Percentiles rank a stretch among this genome's conserved stretches.
Evolutionary conservation across 2,113 vertebrate species (phyloP).

Genomic region (Chloropsis hardwickii): DNA sequence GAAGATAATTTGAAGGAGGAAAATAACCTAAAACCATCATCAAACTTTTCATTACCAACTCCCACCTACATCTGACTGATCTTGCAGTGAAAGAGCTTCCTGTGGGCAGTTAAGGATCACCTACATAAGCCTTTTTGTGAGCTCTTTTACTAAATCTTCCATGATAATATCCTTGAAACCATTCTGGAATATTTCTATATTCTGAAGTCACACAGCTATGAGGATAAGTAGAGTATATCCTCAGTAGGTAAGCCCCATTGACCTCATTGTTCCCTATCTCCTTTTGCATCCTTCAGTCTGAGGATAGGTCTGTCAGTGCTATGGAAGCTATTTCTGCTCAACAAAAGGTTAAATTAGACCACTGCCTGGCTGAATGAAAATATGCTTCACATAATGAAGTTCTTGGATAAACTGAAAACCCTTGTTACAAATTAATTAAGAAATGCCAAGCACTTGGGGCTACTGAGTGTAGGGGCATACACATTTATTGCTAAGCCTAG

Average conservation of each 20-base stretch:
- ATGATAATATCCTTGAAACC: neutral
- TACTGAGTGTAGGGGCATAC: neutral
- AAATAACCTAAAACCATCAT: neutral
- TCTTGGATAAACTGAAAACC: neutral
- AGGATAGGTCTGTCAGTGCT: neutral
- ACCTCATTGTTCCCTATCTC: neutral
- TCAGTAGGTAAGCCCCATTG: neutral
- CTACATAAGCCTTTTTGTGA: neutral
- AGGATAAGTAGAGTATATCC: neutral
- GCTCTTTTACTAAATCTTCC: neutral
- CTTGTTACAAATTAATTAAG: neutral
- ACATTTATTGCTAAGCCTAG: neutral
- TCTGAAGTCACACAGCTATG: neutral
- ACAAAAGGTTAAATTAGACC: neutral
- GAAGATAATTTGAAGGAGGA: neutral
- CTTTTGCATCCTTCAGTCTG: neutral
- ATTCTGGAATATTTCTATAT: neutral
- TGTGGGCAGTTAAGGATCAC: neutral
- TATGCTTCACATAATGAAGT: neutral
- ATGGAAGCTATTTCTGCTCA: neutral
- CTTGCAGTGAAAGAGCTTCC: neutral
- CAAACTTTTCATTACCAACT: neutral
- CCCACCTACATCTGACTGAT: neutral
- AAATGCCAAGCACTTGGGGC: neutral
- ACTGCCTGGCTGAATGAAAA: neutral